Conservation (phyloP, 1,140 invertebrate genomes). For the Trissolcus basalis region DNA sequence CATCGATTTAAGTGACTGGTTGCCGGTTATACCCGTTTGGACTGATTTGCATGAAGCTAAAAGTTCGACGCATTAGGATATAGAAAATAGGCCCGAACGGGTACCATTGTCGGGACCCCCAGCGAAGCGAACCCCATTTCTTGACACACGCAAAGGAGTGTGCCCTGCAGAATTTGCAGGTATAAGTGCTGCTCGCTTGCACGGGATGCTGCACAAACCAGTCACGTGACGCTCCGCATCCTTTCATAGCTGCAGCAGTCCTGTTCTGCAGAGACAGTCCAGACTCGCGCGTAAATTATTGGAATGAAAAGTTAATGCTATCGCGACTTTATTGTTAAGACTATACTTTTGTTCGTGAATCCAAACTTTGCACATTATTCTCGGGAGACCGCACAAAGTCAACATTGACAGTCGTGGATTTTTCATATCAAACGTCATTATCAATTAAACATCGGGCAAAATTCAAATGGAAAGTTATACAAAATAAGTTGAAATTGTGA, state of each 20-base stretch:
- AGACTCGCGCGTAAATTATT: not conserved
- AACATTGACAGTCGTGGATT: no score
- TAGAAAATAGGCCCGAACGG: constrained; percentile 64
- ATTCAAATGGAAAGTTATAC: no score
- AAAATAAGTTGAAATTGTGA: no score
- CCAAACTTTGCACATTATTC: no score
- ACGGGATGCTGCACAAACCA: constrained; percentile 44
- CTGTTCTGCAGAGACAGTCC: constrained; percentile 29
- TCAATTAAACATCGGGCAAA: no score
- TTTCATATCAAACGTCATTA: no score
- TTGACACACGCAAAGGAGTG: constrained; percentile 45
- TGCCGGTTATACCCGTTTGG: constrained; percentile 68
- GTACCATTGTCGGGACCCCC: constrained; percentile 72
- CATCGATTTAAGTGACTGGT: constrained; percentile 52
- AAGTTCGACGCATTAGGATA: constrained; percentile 60
- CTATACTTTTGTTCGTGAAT: no score
- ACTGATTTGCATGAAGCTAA: constrained; percentile 75
- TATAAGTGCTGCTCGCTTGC: constrained; percentile 25
- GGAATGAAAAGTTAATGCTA: constrained; percentile 16
- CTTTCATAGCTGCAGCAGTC: constrained; percentile 18
- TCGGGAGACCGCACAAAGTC: no score
- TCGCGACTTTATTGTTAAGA: not conserved
- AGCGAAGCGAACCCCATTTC: constrained; percentile 65
- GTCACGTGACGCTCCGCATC: constrained; percentile 48
- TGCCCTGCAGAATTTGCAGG: constrained; percentile 42